Evolutionary conservation across 2,888 invertebrate genomes (phyloP).

Genomic region (Synanthedon vespiformis): DNA sequence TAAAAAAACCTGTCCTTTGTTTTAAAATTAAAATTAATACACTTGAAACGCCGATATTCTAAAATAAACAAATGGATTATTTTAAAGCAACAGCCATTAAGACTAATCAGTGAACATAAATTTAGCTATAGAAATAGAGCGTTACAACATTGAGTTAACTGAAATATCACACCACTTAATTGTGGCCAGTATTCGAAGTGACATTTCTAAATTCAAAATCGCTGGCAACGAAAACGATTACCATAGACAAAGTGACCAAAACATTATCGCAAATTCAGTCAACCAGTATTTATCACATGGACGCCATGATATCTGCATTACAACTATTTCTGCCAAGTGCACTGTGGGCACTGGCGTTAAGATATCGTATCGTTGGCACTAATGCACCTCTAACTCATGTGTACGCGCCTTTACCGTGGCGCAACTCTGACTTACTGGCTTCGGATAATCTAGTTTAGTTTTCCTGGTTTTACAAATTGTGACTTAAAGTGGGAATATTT

Average conservation of each 20-base stretch:
- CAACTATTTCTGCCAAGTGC: slow-evolving; percentile 42
- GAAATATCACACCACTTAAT: background rate
- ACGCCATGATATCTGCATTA: slow-evolving; percentile 18
- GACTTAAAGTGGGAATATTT: background rate
- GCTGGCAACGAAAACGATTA: background rate
- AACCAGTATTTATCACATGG: slow-evolving; percentile 33
- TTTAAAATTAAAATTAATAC: too few relatives aligned
- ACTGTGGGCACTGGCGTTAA: slow-evolving; percentile 37
- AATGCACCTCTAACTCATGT: slow-evolving; percentile 64
- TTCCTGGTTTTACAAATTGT: background rate
- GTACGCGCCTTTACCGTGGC: slow-evolving; percentile 42
- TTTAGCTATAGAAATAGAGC: too few relatives aligned
- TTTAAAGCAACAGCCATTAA: too few relatives aligned
- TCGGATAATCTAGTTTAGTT: slow-evolving; percentile 4
- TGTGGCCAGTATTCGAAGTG: background rate
- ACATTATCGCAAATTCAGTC: slow-evolving; percentile 5
- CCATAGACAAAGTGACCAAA: background rate
- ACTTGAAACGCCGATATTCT: too few relatives aligned
- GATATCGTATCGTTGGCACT: slow-evolving; percentile 59
- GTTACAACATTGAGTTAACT: background rate
- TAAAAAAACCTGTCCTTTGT: too few relatives aligned
- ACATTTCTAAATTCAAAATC: background rate
- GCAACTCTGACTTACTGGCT: slow-evolving; percentile 39
- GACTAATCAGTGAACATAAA: too few relatives aligned
- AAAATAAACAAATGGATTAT: too few relatives aligned